Percentiles rank a stretch among this genome's conserved stretches.
Conservation (phyloP, 1,140 invertebrate species). For the Drosophila rhopaloa region DNA sequence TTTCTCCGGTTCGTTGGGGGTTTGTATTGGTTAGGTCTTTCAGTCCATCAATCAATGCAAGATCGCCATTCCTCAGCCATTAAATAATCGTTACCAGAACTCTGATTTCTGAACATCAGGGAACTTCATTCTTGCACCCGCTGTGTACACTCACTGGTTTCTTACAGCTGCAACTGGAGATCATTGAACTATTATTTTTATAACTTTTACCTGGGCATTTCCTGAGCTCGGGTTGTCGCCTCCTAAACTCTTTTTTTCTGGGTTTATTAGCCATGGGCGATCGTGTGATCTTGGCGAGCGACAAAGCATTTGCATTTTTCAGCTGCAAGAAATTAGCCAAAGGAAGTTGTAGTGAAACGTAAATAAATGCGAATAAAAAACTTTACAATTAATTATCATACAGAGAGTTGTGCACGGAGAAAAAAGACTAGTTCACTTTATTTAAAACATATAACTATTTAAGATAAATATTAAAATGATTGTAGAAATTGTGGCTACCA, state of each 20-base stretch:
- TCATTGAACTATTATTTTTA: constrained; percentile 42
- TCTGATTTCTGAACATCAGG: neutral
- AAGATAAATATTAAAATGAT: too few relatives aligned
- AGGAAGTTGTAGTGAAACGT: constrained; percentile 29
- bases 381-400: neutral
- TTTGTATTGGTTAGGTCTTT: neutral
- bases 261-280: constrained; percentile 22
- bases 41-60: constrained; percentile 10
- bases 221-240: constrained; percentile 42
- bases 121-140: neutral
- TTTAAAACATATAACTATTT: too few relatives aligned
- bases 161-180: constrained; percentile 19
- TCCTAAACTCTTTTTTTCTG: constrained; percentile 36
- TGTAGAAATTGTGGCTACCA: too few relatives aligned
- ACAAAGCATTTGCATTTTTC: constrained; percentile 38
- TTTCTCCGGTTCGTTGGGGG: too few relatives aligned
- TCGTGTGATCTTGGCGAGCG: constrained; percentile 29
- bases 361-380: constrained; percentile 7
- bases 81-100: constrained; percentile 23
- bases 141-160: neutral
- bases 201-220: constrained; percentile 44
- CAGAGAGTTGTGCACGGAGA: neutral
- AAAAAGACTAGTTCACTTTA: neutral
- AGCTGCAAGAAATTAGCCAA: constrained; percentile 32
- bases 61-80: constrained; percentile 8